These are phyloP conservation scores for Ploceus nigricollis DNA, from an alignment of 2,113 vertebrate species.

Conservation along the genomic window DNA sequence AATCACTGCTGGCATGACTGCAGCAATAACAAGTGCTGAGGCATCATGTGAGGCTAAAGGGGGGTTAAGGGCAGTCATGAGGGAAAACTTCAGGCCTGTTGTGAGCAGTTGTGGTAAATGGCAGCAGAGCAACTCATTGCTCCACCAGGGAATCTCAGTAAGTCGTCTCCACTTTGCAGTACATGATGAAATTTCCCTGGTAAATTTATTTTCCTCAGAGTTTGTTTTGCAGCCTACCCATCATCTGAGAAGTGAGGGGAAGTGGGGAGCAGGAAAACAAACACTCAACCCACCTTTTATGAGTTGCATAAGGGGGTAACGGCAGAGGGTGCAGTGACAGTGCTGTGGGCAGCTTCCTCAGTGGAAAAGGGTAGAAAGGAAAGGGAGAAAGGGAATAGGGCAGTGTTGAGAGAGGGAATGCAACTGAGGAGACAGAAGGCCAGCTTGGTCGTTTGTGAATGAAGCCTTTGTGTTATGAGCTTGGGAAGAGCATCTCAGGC, in stretches of 20 bases:
- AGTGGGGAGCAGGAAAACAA: background rate
- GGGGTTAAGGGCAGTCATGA: background rate
- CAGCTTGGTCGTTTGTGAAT: background rate
- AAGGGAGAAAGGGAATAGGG: background rate
- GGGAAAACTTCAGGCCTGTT: background rate
- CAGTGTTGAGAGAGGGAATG: background rate
- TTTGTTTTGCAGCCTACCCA: background rate
- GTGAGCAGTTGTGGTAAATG: background rate
- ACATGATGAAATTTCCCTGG: background rate
- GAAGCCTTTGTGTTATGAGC: background rate
- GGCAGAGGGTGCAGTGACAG: background rate
- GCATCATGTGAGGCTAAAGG: background rate
- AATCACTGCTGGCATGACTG: background rate
- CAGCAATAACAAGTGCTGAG: background rate
- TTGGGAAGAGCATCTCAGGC: background rate
- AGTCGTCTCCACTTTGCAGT: background rate
- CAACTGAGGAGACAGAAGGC: background rate
- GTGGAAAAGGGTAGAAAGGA: rapidly evolving
- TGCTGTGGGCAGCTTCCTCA: background rate
- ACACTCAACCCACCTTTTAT: background rate
- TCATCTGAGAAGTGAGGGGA: background rate
- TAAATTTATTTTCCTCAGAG: background rate
- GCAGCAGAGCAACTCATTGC: background rate
- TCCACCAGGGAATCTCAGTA: background rate
- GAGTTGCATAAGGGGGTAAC: background rate